Evolutionary conservation across 1,140 invertebrate genomes (phyloP).

Genomic region (Pseudomyrmex cubaensis): DNA sequence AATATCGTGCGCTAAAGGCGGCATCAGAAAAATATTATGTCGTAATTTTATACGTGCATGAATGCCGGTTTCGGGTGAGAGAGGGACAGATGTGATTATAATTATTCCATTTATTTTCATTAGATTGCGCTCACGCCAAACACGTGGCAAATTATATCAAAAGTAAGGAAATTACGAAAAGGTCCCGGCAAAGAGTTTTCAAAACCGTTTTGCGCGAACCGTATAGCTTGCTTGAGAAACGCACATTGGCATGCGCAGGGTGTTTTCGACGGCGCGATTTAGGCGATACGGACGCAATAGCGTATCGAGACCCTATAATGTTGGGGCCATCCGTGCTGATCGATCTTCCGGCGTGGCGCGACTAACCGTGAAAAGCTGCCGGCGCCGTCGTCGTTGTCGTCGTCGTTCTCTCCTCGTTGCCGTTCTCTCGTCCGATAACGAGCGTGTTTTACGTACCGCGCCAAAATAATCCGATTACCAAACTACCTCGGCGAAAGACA

Average conservation of each 20-base stretch:
- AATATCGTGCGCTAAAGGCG: neutral
- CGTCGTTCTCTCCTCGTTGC: conserved; percentile 35
- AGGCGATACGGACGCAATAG: conserved; percentile 38
- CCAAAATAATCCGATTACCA: conserved; percentile 76
- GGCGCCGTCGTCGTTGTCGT: conserved; percentile 44
- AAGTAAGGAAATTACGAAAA: neutral
- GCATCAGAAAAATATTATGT: conserved; percentile 9
- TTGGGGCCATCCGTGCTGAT: conserved; percentile 65
- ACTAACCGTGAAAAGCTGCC: conserved; percentile 74
- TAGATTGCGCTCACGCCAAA: neutral
- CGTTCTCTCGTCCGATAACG: conserved; percentile 67
- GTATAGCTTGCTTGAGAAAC: neutral
- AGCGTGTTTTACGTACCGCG: conserved; percentile 73
- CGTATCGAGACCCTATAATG: conserved; percentile 51
- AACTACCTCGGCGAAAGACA: conserved; percentile 49
- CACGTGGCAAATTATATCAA: neutral
- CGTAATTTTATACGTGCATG: no score
- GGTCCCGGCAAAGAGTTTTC: neutral
- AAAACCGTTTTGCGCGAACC: no score
- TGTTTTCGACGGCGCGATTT: conserved; percentile 33
- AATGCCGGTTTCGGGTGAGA: neutral
- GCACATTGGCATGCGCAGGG: neutral
- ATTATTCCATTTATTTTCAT: neutral
- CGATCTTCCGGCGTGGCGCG: conserved; percentile 71
- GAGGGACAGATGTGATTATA: neutral